These are phyloP conservation scores for Brachionus angularis DNA, from an alignment of 1,140 invertebrate species.

Conservation along the genomic window DNA sequence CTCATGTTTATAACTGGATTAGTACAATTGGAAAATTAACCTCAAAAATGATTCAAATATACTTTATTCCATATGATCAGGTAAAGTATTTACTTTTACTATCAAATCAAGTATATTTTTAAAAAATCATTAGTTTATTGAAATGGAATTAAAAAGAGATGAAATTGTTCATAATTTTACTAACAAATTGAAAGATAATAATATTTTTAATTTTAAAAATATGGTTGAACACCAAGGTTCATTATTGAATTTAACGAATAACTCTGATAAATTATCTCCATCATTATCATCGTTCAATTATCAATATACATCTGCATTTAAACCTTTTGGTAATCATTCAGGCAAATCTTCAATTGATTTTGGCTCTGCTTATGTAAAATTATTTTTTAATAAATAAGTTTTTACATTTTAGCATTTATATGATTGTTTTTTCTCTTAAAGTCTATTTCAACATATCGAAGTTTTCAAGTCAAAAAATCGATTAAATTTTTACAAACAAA, in stretches of 20 bases:
- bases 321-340: too few species aligned
- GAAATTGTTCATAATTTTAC: neutral
- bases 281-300: too few species aligned
- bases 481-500: too few species aligned
- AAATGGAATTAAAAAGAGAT: conserved; percentile 1
- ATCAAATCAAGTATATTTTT: neutral
- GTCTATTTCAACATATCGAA: too few species aligned
- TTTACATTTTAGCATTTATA: too few species aligned
- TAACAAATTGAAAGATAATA: neutral
- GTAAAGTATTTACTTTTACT: neutral
- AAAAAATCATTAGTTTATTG: neutral
- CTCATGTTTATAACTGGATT: conserved; percentile 38
- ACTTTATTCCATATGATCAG: conserved; percentile 15
- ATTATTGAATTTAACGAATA: too few species aligned
- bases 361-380: neutral
- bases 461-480: too few species aligned
- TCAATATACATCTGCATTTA: too few species aligned
- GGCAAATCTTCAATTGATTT: conserved; percentile 10
- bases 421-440: too few species aligned
- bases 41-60: conserved; percentile 17
- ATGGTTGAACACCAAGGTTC: conserved; percentile 10
- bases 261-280: too few species aligned
- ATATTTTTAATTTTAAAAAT: conserved; percentile 3
- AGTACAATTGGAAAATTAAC: conserved; percentile 4
- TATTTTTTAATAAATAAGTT: neutral